Conservation (phyloP, 37 sponge, comb jelly and placozoan species). For the Axinella damicornis region DNA sequence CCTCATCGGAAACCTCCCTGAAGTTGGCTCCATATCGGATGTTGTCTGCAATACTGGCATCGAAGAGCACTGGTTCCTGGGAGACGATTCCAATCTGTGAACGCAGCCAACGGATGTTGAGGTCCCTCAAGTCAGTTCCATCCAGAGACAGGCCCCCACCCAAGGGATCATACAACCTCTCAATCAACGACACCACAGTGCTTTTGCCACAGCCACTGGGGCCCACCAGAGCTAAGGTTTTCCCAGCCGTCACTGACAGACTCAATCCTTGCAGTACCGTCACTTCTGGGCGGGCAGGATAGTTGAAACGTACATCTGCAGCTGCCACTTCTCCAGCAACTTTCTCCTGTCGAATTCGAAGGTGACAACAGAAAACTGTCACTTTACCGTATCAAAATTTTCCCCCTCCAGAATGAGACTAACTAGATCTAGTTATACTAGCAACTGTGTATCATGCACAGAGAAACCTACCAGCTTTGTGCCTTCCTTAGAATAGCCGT, state of each 20-base stretch:
- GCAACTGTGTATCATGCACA: too few relatives aligned
- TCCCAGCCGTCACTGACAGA: constrained; percentile 73
- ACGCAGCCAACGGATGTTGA: constrained; percentile 85
- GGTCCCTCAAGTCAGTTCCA: constrained; percentile 50
- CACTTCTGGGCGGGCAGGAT: constrained; percentile 84
- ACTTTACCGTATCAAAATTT: too few relatives aligned
- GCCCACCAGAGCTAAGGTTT: constrained; percentile 95
- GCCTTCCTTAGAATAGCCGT: constrained; percentile 76
- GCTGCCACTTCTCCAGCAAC: constrained; percentile 52
- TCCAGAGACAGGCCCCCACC: constrained; percentile 58
- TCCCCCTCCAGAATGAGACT: too few relatives aligned
- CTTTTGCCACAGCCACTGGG: constrained; percentile 99
- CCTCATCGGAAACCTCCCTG: constrained; percentile 84
- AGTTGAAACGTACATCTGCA: constrained; percentile 74
- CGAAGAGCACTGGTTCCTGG: constrained; percentile 92
- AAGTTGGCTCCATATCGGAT: constrained; percentile 91
- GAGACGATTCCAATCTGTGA: constrained; percentile 89
- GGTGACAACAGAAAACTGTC: too few relatives aligned
- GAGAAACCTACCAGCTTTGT: constrained; percentile 51
- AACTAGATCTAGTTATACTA: too few relatives aligned
- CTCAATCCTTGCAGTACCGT: constrained; percentile 67
- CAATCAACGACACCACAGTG: constrained; percentile 88
- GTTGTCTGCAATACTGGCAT: constrained; percentile 88
- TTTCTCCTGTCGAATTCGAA: constrained; percentile 25
- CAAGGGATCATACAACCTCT: constrained; percentile 91